Conservation (phyloP, 2,113 vertebrate species). For the Accipiter cooperii region DNA sequence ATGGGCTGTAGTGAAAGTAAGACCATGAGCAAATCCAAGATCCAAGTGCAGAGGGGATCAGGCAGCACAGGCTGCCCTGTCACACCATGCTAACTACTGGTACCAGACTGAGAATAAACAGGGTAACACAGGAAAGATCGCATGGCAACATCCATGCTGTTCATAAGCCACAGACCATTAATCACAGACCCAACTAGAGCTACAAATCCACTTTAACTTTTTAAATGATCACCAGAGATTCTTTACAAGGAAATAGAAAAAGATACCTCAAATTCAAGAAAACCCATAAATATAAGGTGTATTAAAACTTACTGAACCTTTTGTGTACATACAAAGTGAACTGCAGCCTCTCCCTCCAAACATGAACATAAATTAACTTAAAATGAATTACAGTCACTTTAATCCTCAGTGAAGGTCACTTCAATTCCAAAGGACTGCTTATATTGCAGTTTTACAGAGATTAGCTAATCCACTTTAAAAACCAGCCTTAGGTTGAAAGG, state of each 20-base stretch:
- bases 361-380: neutral
- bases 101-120: neutral
- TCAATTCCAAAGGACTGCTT: constrained; percentile 35
- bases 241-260: neutral
- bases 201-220: neutral
- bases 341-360: neutral
- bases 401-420: constrained; percentile 12
- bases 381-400: neutral
- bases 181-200: neutral
- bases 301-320: neutral
- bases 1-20: neutral
- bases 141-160: neutral
- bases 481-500: neutral
- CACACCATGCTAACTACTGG: neutral
- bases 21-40: neutral
- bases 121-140: neutral
- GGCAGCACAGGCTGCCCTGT: neutral
- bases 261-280: neutral
- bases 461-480: constrained; percentile 37
- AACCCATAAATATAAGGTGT: neutral
- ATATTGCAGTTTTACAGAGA: constrained; percentile 39
- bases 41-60: neutral
- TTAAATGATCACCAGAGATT: neutral
- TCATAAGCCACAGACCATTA: neutral
- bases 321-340: neutral